These are phyloP conservation scores for Acropora yongei DNA, from an alignment of 64 coral and sea anemone genomes.

Conservation along the genomic window DNA sequence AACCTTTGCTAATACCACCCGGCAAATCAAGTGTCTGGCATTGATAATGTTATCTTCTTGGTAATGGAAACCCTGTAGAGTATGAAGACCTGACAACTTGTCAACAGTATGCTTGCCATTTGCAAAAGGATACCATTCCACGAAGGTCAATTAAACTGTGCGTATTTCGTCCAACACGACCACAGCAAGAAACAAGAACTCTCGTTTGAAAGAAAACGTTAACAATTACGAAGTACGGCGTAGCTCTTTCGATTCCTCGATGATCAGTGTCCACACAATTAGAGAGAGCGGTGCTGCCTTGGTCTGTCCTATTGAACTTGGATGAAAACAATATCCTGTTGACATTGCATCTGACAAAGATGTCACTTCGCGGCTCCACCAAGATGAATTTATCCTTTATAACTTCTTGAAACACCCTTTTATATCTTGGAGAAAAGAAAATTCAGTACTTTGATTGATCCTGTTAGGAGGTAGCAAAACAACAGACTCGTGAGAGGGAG, in stretches of 20 bases:
- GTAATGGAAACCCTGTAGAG: neutral
- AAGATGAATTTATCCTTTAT: neutral
- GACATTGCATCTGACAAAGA: conserved; percentile 28
- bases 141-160: neutral
- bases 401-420: neutral
- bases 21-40: conserved; percentile 20
- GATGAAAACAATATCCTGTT: neutral
- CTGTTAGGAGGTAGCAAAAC: neutral
- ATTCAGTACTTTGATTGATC: neutral
- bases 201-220: conserved; percentile 11
- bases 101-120: neutral
- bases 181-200: neutral
- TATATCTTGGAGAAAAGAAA: neutral
- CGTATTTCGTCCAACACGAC: neutral
- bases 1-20: conserved; percentile 8
- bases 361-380: conserved; percentile 23
- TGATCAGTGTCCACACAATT: conserved; percentile 25
- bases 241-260: neutral
- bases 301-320: conserved; percentile 11
- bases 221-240: conserved; percentile 6
- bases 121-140: conserved; percentile 40
- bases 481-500: neutral
- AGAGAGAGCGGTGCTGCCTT: neutral
- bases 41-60: conserved; percentile 22
- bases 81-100: conserved; percentile 9